Evolutionary conservation across 2,888 invertebrate species (phyloP).

Genomic region (Yponomeuta cagnagella): DNA sequence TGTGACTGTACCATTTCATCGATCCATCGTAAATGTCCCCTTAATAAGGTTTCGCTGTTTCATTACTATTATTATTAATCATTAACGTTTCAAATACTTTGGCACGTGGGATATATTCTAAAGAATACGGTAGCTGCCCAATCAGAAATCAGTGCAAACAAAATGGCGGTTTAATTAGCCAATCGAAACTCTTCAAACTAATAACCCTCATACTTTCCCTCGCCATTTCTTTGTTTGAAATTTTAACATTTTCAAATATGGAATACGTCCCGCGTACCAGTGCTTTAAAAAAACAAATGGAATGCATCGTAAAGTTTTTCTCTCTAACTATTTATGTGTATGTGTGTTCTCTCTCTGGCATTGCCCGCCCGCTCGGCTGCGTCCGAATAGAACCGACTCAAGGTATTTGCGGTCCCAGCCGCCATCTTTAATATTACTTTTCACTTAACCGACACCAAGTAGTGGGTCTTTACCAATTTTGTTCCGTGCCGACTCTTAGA

Average conservation of each 20-base stretch:
- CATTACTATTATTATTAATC: not conserved
- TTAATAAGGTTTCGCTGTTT: not conserved
- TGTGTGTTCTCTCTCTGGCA: constrained; percentile 84
- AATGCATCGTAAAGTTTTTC: constrained; percentile 68
- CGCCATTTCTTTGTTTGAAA: no score
- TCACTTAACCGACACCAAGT: constrained; percentile 38
- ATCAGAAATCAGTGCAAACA: no score
- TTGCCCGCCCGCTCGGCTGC: constrained; percentile 79
- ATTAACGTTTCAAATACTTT: not conserved
- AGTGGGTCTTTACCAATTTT: constrained; percentile 49
- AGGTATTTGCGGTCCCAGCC: constrained; percentile 50
- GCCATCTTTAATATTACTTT: constrained; percentile 28
- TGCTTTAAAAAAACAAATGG: constrained; percentile 21
- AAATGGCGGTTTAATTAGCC: no score
- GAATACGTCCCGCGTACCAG: no score
- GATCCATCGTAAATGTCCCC: not conserved
- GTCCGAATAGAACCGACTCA: constrained; percentile 78
- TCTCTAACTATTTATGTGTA: constrained; percentile 78
- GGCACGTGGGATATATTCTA: not conserved
- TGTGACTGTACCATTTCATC: not conserved
- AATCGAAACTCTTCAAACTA: no score
- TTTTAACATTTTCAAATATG: no score
- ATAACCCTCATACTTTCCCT: no score
- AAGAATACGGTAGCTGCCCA: not conserved
- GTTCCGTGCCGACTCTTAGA: constrained; percentile 51